Base-by-base conservation (phyloP, 2,888 invertebrate species). In the Boloria selene region DNA sequence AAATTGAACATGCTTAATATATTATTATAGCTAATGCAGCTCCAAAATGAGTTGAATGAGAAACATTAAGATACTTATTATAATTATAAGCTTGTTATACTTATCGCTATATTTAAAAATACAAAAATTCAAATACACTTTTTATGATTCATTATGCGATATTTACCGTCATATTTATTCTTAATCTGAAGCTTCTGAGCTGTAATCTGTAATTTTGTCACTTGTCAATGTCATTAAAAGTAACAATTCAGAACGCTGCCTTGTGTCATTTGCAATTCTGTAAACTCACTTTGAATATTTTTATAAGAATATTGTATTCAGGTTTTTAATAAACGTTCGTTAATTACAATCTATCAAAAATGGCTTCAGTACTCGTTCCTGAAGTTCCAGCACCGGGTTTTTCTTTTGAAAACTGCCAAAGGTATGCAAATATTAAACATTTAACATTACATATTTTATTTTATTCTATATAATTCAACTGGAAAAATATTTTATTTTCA, bases 381-480 rank as follows among this genome's bases (percentile, higher is more conserved):
- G 95, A 96, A 86, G 88, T 95, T 78, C 94, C 95, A 31, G 83
- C 92, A 42, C 89, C 96, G 38, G 97, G 97, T 66, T 97, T 97
- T 86, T 96, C 96, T 61, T 97, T 97, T 77, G 97, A 96, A 75
- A 96, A 97, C 80, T 96, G 95, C 84, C 93, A 94, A 79, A 94
- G 97, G 97, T 97, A 93, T 79, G 78, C 55, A 65, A 38, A 10
- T 42, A 45, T 53, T n/a, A 7, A 16, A 10, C 52, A 4, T 51
- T 42, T 38, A 13, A 17, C 4, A 56, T 49, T 47, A n/a, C n/a
- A n/a, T n/a, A 26, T 22, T n/a, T 22, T 18, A 42, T 44, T 26
- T 45, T 56, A 22, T 22, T 13, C 14, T 38, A 31, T n/a, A 16
- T 14, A 45, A 38, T 26, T 26, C 0, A 26, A n/a, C 13, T 26